Base-by-base conservation (phyloP, 1,140 invertebrate species). In the Psilanteris sp. region DNA sequence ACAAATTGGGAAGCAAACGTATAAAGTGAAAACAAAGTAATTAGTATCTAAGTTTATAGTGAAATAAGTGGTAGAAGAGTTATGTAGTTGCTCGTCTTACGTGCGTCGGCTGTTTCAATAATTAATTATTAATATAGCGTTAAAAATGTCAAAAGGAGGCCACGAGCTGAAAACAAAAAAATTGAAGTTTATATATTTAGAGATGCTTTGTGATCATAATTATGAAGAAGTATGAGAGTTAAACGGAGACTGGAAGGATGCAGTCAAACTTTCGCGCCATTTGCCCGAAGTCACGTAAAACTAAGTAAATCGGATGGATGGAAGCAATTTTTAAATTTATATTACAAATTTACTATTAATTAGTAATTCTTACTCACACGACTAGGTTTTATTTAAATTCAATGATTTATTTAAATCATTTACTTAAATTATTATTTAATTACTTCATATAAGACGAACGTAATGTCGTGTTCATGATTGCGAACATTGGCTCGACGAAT, bases 41-140 rank as follows among this genome's bases (percentile, higher is more conserved):
- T 26, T 86, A 87, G 80, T 31, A 54, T 34, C 61, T 86, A 86
- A 86, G 85, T 87, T 87, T 85, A 44, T 87, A 87, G 84, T 70
- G 52, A 81, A 80, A 79, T 75, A 79, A 83, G 64, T 75, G 78
- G 66, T 85, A 85, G 84, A 41, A 55, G 68, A 87, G 85, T 85
- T 88, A 88, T 83, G 80, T 88, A 88, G 85, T 86, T 83, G 79
- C 75, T 88, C 86, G 82, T 46, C 46, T 64, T 59, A 74, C 72
- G 81, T 83, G 82, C 81, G 80, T 85, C 80, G 81, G 82, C 80
- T 87, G 84, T 85, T 86, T 86, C 83, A 84, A 86, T 85, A 83
- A 84, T 81, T 75, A 82, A 81, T 59, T 78, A 78, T 76, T 70
- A 72, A 70, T 29, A 67, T 76, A 79, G 64, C 55, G 55, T 78